Evolutionary conservation across 2,797 vertebrate genomes (phyloP).

Genomic region (Masticophis lateralis): DNA sequence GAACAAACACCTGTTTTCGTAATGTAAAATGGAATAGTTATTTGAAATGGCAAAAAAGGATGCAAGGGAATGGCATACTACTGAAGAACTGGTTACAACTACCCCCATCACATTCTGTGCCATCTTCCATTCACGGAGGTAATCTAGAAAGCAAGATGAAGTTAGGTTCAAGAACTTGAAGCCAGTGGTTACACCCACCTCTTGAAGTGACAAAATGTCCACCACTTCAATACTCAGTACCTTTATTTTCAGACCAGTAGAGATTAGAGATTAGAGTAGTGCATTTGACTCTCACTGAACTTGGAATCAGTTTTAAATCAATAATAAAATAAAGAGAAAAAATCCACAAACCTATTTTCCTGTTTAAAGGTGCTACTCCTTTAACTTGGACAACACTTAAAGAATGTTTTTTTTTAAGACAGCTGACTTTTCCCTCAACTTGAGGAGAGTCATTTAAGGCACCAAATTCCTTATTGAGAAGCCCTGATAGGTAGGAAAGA

Average conservation of each 20-base stretch:
- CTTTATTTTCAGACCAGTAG: neutral
- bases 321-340: neutral
- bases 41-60: neutral
- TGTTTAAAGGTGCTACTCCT: neutral
- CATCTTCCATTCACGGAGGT: neutral
- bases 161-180: neutral
- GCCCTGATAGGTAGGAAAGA: neutral
- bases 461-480: conserved; percentile 12
- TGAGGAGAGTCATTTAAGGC: conserved; percentile 21
- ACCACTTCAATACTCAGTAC: neutral
- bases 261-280: neutral
- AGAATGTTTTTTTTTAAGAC: neutral
- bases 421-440: neutral
- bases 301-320: neutral
- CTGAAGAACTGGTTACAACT: neutral
- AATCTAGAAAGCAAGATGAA: neutral
- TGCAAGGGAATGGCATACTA: neutral
- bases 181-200: too few species aligned
- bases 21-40: neutral
- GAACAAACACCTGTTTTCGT: neutral
- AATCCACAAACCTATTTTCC: neutral
- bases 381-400: neutral
- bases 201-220: neutral
- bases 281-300: neutral
- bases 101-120: neutral